phyloP scores from a whole-genome alignment of 2,113 vertebrate genomes.

The Rhombomys opimus region DNA sequence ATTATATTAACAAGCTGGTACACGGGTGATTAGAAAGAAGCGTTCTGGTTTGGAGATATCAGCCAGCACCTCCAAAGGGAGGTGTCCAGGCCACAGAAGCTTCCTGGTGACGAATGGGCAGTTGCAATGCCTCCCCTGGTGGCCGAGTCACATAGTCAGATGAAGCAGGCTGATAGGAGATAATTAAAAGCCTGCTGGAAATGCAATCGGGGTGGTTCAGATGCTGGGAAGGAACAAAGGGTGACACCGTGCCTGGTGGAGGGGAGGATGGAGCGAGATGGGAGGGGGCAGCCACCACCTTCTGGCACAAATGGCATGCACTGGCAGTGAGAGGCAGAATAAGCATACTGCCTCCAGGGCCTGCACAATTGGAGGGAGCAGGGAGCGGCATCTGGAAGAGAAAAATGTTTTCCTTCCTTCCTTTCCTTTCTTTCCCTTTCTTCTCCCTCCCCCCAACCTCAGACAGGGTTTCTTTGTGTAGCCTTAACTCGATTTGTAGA shows the following conservation, averaged over 20 bases:
- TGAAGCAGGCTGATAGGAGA: conserved; percentile 24
- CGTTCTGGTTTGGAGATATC: conserved; percentile 53
- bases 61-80: conserved; percentile 39
- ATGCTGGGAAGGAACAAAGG: conserved; percentile 5
- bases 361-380: background rate
- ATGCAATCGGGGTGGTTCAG: conserved; percentile 39
- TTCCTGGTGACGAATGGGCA: conserved; percentile 35
- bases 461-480: too few species aligned
- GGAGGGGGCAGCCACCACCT: background rate
- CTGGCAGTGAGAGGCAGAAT: background rate
- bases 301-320: fast-evolving
- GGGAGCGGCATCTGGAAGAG: background rate
- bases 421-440: too few species aligned
- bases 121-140: background rate
- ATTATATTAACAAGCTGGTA: conserved; percentile 67
- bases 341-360: background rate
- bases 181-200: conserved; percentile 67
- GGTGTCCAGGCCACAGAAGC: conserved; percentile 3
- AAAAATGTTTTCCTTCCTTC: background rate
- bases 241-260: background rate
- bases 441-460: too few species aligned
- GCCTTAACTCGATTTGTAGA: too few species aligned
- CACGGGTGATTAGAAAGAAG: conserved; percentile 40
- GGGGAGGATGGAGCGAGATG: background rate
- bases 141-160: background rate